Evolutionary conservation across 1,140 invertebrate species (phyloP).

Genomic region (Microvelia longipes): DNA sequence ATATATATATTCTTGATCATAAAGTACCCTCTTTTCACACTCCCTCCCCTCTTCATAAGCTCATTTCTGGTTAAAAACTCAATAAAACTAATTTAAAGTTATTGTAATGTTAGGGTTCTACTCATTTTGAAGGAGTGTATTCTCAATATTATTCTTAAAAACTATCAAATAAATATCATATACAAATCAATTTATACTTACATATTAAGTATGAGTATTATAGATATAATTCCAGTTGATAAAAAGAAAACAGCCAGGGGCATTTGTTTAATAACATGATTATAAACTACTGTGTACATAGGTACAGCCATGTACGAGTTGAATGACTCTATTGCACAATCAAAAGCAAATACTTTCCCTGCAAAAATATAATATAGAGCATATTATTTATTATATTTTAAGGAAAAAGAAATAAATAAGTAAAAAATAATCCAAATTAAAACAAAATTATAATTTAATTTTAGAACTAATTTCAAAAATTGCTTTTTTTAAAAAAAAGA

Average conservation of each 20-base stretch:
- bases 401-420: too few relatives aligned
- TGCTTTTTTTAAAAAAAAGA: too few relatives aligned
- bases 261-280: background rate
- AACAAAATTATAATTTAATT: too few relatives aligned
- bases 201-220: background rate
- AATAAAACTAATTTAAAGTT: background rate
- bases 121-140: background rate
- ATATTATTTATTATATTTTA: background rate
- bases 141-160: background rate
- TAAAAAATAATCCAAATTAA: too few relatives aligned
- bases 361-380: constrained; percentile 12
- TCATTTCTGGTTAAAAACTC: background rate
- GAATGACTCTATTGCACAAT: constrained; percentile 43
- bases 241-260: constrained; percentile 11
- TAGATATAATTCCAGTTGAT: constrained; percentile 4
- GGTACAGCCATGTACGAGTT: constrained; percentile 40
- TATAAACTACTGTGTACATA: constrained; percentile 44
- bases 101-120: background rate
- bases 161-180: background rate
- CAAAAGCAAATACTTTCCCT: constrained; percentile 45
- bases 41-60: too few relatives aligned
- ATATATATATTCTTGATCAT: too few relatives aligned
- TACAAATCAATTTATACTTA: background rate
- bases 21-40: too few relatives aligned
- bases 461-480: too few relatives aligned